phyloP scores from a whole-genome alignment of 2,113 vertebrate genomes.

The Brachypteracias leptosomus region DNA sequence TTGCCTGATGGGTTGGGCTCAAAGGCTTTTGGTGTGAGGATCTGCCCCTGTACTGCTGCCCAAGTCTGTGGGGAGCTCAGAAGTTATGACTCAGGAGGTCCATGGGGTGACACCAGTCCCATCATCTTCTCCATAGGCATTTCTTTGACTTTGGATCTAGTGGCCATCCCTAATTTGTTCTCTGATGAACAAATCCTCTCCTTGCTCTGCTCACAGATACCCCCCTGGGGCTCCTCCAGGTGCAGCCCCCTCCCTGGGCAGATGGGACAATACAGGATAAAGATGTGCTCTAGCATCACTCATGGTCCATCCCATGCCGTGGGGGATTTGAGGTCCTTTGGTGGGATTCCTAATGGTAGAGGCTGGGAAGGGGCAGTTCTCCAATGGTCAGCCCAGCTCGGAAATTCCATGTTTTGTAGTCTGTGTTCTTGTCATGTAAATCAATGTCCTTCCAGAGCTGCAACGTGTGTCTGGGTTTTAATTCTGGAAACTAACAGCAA shows the following conservation, averaged over 20 bases:
- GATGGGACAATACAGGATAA: not conserved
- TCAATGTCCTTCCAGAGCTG: conserved; percentile 23
- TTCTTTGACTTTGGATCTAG: not conserved
- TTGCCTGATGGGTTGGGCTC: not conserved
- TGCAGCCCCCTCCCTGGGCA: not conserved
- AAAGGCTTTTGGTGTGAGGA: not conserved
- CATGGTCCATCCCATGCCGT: accelerated
- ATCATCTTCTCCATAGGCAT: not conserved
- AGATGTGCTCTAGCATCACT: not conserved
- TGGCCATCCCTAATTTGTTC: not conserved
- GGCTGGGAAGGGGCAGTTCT: not conserved
- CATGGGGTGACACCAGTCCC: not conserved
- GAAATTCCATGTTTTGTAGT: not conserved
- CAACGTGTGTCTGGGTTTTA: not conserved
- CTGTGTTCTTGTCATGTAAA: conserved; percentile 38
- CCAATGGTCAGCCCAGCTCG: not conserved
- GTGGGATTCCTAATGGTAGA: not conserved
- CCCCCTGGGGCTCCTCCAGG: not conserved
- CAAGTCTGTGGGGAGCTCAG: not conserved
- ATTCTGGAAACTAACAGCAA: not conserved
- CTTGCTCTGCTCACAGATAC: not conserved
- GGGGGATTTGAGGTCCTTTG: not conserved
- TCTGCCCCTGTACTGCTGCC: not conserved
- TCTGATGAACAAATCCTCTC: not conserved
- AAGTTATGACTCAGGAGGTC: not conserved